phyloP scores from a whole-genome alignment of 2,797 vertebrate genomes.

The Hephaestus fuliginosus region DNA sequence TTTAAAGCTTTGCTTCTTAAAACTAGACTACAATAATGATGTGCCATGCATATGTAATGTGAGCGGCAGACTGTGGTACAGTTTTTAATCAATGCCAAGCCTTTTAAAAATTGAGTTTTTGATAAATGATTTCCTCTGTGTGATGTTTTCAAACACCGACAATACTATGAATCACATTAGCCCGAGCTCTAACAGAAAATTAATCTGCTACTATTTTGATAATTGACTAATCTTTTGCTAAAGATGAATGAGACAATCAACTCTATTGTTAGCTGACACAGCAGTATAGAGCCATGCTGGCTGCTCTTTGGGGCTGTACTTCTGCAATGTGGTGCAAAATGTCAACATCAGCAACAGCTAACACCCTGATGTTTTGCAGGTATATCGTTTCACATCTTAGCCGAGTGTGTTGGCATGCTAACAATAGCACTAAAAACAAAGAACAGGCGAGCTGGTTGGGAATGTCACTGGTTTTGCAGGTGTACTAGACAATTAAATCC shows the following conservation, averaged over 20 bases:
- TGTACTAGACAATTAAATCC: background rate
- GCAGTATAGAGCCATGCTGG: background rate
- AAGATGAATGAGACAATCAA: background rate
- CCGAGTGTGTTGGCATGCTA: background rate
- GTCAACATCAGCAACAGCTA: background rate
- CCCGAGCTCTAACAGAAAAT: background rate
- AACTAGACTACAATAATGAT: constrained; percentile 10
- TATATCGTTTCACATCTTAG: background rate
- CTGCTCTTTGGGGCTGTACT: background rate
- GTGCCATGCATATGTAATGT: background rate
- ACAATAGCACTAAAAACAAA: background rate
- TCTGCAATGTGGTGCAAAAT: background rate
- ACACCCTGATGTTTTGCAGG: background rate
- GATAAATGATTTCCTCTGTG: background rate
- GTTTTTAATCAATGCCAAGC: constrained; percentile 7
- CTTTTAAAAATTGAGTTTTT: constrained; percentile 7
- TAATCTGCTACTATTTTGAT: background rate
- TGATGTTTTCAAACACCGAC: background rate
- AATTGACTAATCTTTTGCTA: background rate
- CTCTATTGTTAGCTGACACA: background rate
- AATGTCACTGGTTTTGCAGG: background rate
- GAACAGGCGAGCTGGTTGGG: background rate
- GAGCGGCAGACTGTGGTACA: background rate
- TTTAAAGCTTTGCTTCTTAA: background rate
- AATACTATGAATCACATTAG: background rate